phyloP scores from a whole-genome alignment of 2,888 invertebrate genomes.

The Epinotia demarniana region DNA sequence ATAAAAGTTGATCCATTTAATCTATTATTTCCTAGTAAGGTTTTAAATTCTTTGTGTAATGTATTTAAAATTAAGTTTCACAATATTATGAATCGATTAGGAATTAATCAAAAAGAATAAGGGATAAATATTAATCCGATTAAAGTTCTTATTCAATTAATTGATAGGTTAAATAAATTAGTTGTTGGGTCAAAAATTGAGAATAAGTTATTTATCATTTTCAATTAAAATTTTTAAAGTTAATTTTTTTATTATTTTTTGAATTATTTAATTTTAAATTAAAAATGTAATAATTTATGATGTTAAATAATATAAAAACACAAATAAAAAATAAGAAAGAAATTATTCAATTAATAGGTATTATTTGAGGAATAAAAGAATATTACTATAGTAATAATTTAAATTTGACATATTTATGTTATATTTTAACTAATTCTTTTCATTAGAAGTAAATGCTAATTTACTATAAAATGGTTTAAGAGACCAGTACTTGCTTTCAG shows the following conservation, averaged over 20 bases:
- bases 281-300: slow-evolving; percentile 81
- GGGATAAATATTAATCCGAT: slow-evolving; percentile 81
- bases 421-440: slow-evolving; percentile 86
- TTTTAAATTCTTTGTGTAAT: slow-evolving; percentile 85
- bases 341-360: slow-evolving; percentile 84
- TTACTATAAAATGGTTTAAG: slow-evolving; percentile 88
- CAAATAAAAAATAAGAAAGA: slow-evolving; percentile 70
- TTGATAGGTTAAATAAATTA: slow-evolving; percentile 76
- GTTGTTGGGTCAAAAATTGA: slow-evolving; percentile 87
- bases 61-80: slow-evolving; percentile 75
- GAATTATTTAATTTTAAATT: slow-evolving; percentile 56
- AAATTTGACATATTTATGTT: slow-evolving; percentile 86
- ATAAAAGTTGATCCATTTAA: slow-evolving; percentile 81
- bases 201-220: slow-evolving; percentile 76
- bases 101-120: slow-evolving; percentile 81
- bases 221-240: slow-evolving; percentile 71
- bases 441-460: slow-evolving; percentile 86
- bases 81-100: slow-evolving; percentile 80
- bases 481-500: slow-evolving; percentile 89
- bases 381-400: slow-evolving; percentile 85
- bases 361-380: slow-evolving; percentile 89
- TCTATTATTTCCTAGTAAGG: slow-evolving; percentile 73
- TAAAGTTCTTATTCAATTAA: slow-evolving; percentile 86
- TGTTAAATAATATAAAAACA: slow-evolving; percentile 79
- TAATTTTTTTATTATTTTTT: slow-evolving; percentile 59